Base-by-base conservation (phyloP, 1,140 invertebrate species). In the Sminthurides bifidus region DNA sequence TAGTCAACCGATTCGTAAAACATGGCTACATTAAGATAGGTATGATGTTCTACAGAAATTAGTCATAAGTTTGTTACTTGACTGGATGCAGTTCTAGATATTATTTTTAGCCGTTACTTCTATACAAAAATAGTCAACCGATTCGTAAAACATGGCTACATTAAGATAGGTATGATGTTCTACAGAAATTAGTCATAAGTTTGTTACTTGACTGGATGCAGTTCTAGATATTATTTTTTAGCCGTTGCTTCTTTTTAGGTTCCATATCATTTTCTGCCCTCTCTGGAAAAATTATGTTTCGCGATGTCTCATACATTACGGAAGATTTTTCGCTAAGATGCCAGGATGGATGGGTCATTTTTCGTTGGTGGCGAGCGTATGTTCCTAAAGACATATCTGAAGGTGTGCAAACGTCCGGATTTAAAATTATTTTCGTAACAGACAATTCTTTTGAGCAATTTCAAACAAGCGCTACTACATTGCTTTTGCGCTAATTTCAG, bases 231-330 rank as follows among this genome's bases (percentile, higher is more conserved):
- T 51, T 23, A 31, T 37, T 59, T 59, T 29, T 35, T 41, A 27
- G 40, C n/a, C 48, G 23, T 55, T 48, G 6, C 44, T 10, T 48
- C n/a, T 62, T 61, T 64, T 76, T 77, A 88, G 92, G 92, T 57
- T 96, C 94, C 15, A 83, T 98, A 66, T 92, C 91, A 2, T 74
- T 95, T 33, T 92, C 92, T 73, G 87, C 91, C 26, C 75, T 98
- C 59, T 91, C 92, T 60, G 95, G 95, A 2, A 98, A 98, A 76
- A 86, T 98, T 37, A 98, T 98, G 94, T 96, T 98, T 74, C 78
- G 92, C 61, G 91, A 97, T 76, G 80, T 98, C 67, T 83, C 90
- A 46, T 94, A 90, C 65, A 87, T 95, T 37, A 94, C 87, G 44
- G 85, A 92, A 73, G 93, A 98, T 74, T 95, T 88, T 71, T 88